Base-by-base conservation (phyloP, 1,140 invertebrate species). In the Drosophila kanapiae region DNA sequence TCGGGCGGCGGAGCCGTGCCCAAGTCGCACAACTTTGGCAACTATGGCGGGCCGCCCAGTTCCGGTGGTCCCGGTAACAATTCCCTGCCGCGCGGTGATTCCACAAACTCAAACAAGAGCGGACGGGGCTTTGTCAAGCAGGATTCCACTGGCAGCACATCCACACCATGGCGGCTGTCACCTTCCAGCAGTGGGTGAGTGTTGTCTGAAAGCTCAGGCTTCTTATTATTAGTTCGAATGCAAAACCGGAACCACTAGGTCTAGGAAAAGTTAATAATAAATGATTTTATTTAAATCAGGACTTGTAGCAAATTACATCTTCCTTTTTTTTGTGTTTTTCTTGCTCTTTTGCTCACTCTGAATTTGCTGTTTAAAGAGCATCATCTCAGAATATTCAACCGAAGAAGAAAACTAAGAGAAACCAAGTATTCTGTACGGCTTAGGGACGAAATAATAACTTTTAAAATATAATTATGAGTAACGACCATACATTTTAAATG, bases 11-110 rank as follows among this genome's bases (percentile, higher is more conserved):
- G 95, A 37, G 95, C 94, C 0, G 96, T 98, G 23, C 95, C 96
- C 56, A 98, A 98, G 93, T 96, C 96, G 18, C 97, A 96, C 93
- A 97, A 97, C 91, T 98, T 98, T 85, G 96, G 96, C 27, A 97
- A 97, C 16, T 97, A 97, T 82, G 95, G 95, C 6, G 94, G 93
- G 8, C 93, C 93, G 47, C 49, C 93, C 71, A 91, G 93, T 45
- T 48, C 72, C 9, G 83, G 85, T 1, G 91, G 83, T 4, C 83
- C 91, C n/a, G 77, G 80, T n/a, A 78, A 74, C 14, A 62, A 60
- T 11, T 69, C 80, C 13, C 74, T 95, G 56, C 93, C 93, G 9
- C 93, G 94, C 33, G 94, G 93, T 27, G 94, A 95, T 75, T 94
- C 94, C 8, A 85, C 68, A 23, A 90, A 77, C 47, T 92, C 91